Evolutionary conservation across 2,888 invertebrate genomes (phyloP).

Genomic region (Carabus problematicus): DNA sequence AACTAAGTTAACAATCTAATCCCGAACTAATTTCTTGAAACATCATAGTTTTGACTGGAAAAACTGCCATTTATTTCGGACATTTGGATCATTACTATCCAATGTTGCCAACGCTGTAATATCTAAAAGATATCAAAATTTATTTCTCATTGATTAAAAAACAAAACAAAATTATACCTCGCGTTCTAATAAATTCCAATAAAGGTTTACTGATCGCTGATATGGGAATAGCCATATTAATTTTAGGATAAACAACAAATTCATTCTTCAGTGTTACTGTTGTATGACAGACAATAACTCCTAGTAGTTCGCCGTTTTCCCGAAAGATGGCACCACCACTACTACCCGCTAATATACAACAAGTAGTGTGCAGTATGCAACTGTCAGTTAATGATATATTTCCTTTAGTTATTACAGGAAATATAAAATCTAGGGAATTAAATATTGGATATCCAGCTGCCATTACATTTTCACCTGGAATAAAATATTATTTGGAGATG

Average conservation of each 20-base stretch:
- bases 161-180: conserved; percentile 54
- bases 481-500: too few species aligned
- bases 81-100: conserved; percentile 60
- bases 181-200: conserved; percentile 59
- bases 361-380: conserved; percentile 68
- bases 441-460: conserved; percentile 69
- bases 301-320: conserved; percentile 61
- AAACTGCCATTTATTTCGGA: conserved; percentile 64
- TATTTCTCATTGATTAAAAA: conserved; percentile 16
- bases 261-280: conserved; percentile 53
- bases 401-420: conserved; percentile 65
- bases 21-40: not conserved
- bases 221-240: conserved; percentile 69
- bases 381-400: conserved; percentile 64
- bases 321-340: conserved; percentile 70
- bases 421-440: conserved; percentile 57
- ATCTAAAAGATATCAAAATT: conserved; percentile 58
- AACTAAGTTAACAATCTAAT: not conserved
- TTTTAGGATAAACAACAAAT: conserved; percentile 64
- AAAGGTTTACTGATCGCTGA: conserved; percentile 58
- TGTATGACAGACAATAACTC: conserved; percentile 67
- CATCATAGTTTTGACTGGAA: conserved; percentile 50
- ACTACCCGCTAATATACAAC: conserved; percentile 69
- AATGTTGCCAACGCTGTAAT: conserved; percentile 58
- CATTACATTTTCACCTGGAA: conserved; percentile 65